Percentiles rank a stretch among this genome's conserved stretches.
Conservation (phyloP, 2,888 invertebrate genomes). For the Leptarthrus brevirostris region DNA sequence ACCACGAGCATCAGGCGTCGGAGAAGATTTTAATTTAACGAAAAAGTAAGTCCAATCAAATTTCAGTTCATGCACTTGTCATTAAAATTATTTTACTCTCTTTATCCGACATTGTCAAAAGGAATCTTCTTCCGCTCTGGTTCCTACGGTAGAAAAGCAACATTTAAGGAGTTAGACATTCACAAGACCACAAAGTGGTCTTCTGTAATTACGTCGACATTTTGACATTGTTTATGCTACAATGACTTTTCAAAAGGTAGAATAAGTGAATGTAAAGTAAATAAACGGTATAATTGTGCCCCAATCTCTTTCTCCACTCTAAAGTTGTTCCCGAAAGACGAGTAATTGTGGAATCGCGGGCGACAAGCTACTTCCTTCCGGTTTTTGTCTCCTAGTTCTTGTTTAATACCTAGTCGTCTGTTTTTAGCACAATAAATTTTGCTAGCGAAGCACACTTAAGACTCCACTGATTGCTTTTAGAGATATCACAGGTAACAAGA, state of each 20-base stretch:
- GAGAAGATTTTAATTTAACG: no score
- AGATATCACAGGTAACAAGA: no score
- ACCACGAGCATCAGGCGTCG: no score
- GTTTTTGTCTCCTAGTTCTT: no score
- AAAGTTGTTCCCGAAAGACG: no score
- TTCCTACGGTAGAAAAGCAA: not conserved
- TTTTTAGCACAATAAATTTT: no score
- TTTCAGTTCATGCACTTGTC: not conserved
- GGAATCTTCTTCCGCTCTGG: constrained; percentile 18
- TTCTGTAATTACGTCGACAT: constrained; percentile 25
- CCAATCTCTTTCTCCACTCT: not conserved
- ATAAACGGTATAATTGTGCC: not conserved
- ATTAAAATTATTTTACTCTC: not conserved
- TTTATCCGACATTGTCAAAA: not conserved
- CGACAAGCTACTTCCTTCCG: no score
- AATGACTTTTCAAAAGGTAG: not conserved
- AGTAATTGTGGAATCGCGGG: no score
- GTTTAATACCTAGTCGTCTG: no score
- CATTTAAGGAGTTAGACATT: not conserved
- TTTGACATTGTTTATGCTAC: constrained; percentile 12
- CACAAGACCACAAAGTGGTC: constrained; percentile 18
- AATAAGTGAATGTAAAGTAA: not conserved
- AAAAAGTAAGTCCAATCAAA: no score
- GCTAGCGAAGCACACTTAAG: no score
- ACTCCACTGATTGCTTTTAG: no score